phyloP scores from a whole-genome alignment of 2,888 invertebrate genomes.

The Scelioninae gen. 2 region DNA sequence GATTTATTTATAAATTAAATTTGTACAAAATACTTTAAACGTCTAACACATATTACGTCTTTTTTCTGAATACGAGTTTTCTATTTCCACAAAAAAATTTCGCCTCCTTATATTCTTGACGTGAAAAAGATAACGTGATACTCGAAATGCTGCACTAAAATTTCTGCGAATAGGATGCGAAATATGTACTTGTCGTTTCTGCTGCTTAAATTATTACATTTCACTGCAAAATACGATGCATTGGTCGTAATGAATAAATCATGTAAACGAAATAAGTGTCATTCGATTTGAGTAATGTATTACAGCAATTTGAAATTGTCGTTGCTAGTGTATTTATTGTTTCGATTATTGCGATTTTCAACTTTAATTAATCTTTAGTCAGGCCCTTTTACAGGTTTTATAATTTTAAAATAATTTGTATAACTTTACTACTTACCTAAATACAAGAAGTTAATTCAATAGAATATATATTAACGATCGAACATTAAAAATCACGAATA shows the following conservation, averaged over 20 bases:
- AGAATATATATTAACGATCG: too few relatives aligned
- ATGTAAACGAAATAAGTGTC: slow-evolving; percentile 43
- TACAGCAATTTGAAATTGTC: slow-evolving; percentile 29
- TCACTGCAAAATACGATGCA: slow-evolving; percentile 16
- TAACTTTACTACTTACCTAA: too few relatives aligned
- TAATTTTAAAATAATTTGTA: too few relatives aligned
- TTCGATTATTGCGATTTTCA: too few relatives aligned
- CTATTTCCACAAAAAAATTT: slow-evolving; percentile 17
- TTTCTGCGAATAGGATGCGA: slow-evolving; percentile 5
- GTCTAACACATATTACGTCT: too few relatives aligned
- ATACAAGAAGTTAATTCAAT: too few relatives aligned
- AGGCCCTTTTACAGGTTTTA: too few relatives aligned
- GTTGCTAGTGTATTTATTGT: slow-evolving; percentile 20
- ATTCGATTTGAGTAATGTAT: slow-evolving; percentile 24
- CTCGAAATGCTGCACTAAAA: slow-evolving; percentile 12
- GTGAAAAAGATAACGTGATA: slow-evolving; percentile 23
- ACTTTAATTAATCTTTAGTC: too few relatives aligned
- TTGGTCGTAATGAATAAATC: slow-evolving; percentile 28
- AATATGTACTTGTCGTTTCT: slow-evolving; percentile 33
- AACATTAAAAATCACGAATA: too few relatives aligned
- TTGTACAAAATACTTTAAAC: too few relatives aligned
- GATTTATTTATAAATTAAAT: too few relatives aligned
- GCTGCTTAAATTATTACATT: slow-evolving; percentile 32
- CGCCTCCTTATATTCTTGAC: slow-evolving; percentile 31
- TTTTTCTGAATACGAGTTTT: too few relatives aligned